Evolutionary conservation across 1,140 invertebrate species (phyloP), one percentile per base, ranked within the genome.

Genomic region (Drosophila trapezifrons): DNA sequence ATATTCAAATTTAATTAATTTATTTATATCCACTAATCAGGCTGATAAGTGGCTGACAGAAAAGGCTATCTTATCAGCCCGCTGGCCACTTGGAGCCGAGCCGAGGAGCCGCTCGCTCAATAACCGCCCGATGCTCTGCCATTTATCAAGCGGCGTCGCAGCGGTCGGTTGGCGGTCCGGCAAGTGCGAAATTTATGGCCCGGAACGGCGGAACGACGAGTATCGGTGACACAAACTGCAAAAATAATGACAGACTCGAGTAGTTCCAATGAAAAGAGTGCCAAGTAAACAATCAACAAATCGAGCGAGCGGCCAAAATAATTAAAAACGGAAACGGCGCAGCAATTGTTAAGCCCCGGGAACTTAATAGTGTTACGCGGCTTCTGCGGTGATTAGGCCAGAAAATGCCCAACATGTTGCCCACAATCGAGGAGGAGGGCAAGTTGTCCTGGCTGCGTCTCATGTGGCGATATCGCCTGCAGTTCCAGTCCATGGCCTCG

Each of bases 1-100:
- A 42, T 79, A 86, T 87, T 87, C 84, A 87, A 89, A 87, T 87
- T 86, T 87, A 87, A 87, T 87, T 87, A 87, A 87, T 89, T 83
- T 87, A 87, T 89, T 87, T 87, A 87, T 87, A 87, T 87, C 84
- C 84, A 87, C 45, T 70, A 83, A 89, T 89, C 80, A 87, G 72
- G 64, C 71, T 59, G 83, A 89, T 87, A 80, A 72, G 58, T 20
- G 62, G 66, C 58, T 59, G 22, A 29, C 78, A 59, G 65, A 67
- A 63, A 73, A 58, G 49, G 54, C 40, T 59, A 72, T 72, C 69
- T 72, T 49, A 72, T 72, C 51, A 22, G 22, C 2, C 17, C 25
- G 35, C 20, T 70, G 51, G 65, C 60, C 60, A 43, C 12, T 32
- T 59, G 63, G 59, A 13, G 55, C 22, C 12, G 12, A 13, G 17